Percentiles rank a stretch among this genome's conserved stretches.
phyloP scores from a whole-genome alignment of 2,113 vertebrate genomes.

The Lepus europaeus region DNA sequence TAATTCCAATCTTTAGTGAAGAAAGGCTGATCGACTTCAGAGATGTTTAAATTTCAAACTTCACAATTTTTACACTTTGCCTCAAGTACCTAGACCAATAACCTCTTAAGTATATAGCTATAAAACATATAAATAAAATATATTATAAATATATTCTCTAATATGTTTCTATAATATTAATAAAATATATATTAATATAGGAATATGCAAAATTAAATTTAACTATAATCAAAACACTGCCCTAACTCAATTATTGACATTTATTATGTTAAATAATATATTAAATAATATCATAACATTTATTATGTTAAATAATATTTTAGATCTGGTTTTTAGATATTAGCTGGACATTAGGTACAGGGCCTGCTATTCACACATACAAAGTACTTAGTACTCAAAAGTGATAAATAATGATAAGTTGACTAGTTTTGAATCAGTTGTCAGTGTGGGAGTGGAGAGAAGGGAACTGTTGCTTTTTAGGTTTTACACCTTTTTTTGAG shows the following conservation, averaged over 20 bases:
- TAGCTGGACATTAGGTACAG: slow-evolving; percentile 32
- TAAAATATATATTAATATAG: background rate
- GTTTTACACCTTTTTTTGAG: background rate
- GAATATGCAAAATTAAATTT: background rate
- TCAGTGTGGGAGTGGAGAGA: background rate
- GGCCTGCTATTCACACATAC: background rate
- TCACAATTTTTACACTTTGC: slow-evolving; percentile 31
- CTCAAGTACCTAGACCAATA: slow-evolving; percentile 22
- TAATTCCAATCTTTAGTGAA: slow-evolving; percentile 36
- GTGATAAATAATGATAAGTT: background rate
- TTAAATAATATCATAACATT: background rate
- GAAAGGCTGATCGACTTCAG: slow-evolving; percentile 46
- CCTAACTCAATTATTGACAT: slow-evolving; percentile 31
- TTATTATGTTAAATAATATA: background rate
- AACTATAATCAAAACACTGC: slow-evolving; percentile 39
- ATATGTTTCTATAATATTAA: background rate
- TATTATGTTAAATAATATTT: background rate
- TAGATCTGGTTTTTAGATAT: slow-evolving; percentile 18
- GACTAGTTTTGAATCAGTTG: slow-evolving; percentile 18
- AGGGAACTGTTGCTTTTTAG: background rate
- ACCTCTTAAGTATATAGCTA: slow-evolving; percentile 16
- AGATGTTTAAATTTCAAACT: slow-evolving; percentile 42
- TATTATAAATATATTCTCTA: background rate
- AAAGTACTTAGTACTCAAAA: slow-evolving; percentile 41
- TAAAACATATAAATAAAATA: slow-evolving; percentile 34